These are phyloP conservation scores for Heterotilapia buettikoferi DNA, from an alignment of 2,113 vertebrate species.

Conservation along the genomic window DNA sequence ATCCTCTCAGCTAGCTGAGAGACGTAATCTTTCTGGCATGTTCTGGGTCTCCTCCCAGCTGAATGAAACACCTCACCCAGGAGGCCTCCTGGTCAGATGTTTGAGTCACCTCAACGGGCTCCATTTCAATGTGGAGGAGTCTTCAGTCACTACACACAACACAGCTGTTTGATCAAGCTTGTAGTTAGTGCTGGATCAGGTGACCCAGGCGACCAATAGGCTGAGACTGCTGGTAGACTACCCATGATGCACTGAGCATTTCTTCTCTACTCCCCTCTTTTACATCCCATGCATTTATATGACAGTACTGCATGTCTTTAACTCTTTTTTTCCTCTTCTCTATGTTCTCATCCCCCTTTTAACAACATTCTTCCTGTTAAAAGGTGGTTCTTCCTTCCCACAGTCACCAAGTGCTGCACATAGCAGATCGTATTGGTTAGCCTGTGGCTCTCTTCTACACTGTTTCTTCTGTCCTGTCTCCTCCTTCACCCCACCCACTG, in stretches of 20 bases:
- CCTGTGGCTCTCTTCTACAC: not conserved
- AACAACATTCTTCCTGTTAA: not conserved
- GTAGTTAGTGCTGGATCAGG: not conserved
- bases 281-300: not conserved
- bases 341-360: not conserved
- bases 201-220: not conserved
- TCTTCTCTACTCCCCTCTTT: not conserved
- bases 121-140: not conserved
- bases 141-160: not conserved
- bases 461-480: not conserved
- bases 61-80: not conserved
- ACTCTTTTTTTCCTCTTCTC: not conserved
- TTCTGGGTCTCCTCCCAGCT: not conserved
- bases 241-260: not conserved
- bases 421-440: not conserved
- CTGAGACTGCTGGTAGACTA: not conserved
- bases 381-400: not conserved
- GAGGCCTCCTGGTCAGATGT: not conserved
- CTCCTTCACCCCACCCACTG: not conserved
- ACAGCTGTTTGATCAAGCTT: not conserved
- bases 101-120: not conserved
- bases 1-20: not conserved
- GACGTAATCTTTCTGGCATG: not conserved
- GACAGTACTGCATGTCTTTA: not conserved
- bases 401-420: not conserved